Evolutionary conservation across 2,888 invertebrate species (phyloP), one percentile per base, ranked within the genome.

Genomic region (Fragum whitleyi): DNA sequence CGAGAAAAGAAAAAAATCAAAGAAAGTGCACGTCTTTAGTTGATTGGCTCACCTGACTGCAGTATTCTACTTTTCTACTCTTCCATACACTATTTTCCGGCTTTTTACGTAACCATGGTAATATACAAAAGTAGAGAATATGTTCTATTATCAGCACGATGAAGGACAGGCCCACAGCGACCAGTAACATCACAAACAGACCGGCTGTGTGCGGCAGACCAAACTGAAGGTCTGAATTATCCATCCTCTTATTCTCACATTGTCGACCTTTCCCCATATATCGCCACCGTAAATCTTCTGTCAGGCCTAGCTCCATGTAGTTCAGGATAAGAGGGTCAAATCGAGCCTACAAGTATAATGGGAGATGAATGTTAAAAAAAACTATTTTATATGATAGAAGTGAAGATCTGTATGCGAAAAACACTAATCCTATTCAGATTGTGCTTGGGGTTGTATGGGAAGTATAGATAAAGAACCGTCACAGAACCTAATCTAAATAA

Each of bases 11-110:
- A n/a, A n/a, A n/a, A n/a, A n/a, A n/a, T n/a, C n/a, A n/a, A n/a
- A n/a, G n/a, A n/a, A n/a, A n/a, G n/a, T n/a, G n/a, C 32, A 36
- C 32, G 32, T 3, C 32, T 6, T 36, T 36, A 9, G 9, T 9
- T 36, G 3, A 6, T 6, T 36, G 32, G 9, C 32, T 9, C 53
- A 97, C 97, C 96, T 97, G 97, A 93, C 97, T 98, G 94, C 98
- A 97, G 94, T 98, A 98, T 97, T 98, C 98, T 81, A 98, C 96
- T 92, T 97, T 97, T 62, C 97, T 95, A 89, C 97, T 97, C 83
- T 97, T 96, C 98, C 98, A 98, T 90, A 97, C 96, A 32, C 97
- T 97, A 79, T 96, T 96, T 92, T 96, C 96, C 0, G 97, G 97
- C 90, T 97, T 96, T 88, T 96, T 96, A 61, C 98, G 95, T 80